Conservation (phyloP, 2,888 invertebrate species). For the Morpho achilles region DNA sequence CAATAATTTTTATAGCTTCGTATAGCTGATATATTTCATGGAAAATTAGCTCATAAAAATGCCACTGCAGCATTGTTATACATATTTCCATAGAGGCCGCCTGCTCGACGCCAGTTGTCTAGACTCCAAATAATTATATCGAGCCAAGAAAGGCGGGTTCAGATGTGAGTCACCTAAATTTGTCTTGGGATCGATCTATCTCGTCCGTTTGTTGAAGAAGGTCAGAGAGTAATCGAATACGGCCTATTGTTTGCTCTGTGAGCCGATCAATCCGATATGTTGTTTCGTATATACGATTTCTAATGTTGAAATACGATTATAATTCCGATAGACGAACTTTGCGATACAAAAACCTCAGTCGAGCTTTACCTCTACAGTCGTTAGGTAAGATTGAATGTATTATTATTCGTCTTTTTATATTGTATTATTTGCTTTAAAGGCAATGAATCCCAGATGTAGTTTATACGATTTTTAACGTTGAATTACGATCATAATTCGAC, state of each 20-base stretch:
- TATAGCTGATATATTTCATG: conserved; percentile 17
- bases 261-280: conserved; percentile 24
- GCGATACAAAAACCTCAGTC: too few species aligned
- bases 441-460: too few species aligned
- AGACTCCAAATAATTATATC: conserved; percentile 71
- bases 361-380: too few species aligned
- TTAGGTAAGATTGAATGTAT: too few species aligned
- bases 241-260: conserved; percentile 39
- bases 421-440: too few species aligned
- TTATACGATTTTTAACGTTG: too few species aligned
- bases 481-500: too few species aligned
- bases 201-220: conserved; percentile 53
- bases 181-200: conserved; percentile 64
- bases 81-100: conserved; percentile 57
- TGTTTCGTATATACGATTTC: conserved; percentile 25
- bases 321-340: neutral
- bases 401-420: too few species aligned
- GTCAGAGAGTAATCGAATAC: conserved; percentile 48
- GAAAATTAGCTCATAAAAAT: conserved; percentile 34
- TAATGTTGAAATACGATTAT: conserved; percentile 24
- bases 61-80: conserved; percentile 43
- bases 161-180: conserved; percentile 66
- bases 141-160: conserved; percentile 65
- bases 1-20: too few species aligned
- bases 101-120: conserved; percentile 68